Evolutionary conservation across 64 coral and sea anemone species (phyloP).

Genomic region (Actinia tenebrosa): DNA sequence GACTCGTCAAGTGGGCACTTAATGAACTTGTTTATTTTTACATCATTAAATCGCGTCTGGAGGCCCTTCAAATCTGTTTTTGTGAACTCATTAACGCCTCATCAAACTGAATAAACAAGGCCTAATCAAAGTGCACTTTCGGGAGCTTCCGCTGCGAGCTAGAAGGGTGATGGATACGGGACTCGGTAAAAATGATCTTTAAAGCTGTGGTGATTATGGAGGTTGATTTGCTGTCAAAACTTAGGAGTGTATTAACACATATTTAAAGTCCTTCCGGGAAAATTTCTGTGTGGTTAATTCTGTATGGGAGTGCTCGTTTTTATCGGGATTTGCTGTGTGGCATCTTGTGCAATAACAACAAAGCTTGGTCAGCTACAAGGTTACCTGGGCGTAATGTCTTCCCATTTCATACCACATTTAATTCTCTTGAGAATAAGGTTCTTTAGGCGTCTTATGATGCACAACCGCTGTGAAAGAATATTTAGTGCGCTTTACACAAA

Average conservation of each 20-base stretch:
- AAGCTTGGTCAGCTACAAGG: neutral
- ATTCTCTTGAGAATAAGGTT: too few species aligned
- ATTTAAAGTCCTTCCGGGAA: neutral
- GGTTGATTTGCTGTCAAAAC: neutral
- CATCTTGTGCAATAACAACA: neutral
- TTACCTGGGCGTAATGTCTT: too few species aligned
- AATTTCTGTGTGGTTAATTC: neutral
- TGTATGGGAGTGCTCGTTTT: neutral
- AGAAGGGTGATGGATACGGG: neutral
- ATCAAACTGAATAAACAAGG: neutral
- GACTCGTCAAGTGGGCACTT: neutral
- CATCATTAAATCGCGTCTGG: slow-evolving; percentile 1
- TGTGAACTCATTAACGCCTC: slow-evolving; percentile 9
- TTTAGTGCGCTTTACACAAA: too few species aligned
- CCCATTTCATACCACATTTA: too few species aligned
- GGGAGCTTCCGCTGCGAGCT: neutral
- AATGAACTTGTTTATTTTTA: neutral
- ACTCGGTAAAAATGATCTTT: neutral
- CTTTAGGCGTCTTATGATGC: too few species aligned
- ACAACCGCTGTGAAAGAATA: too few species aligned
- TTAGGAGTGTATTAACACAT: neutral
- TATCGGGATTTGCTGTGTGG: neutral
- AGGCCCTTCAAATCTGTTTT: neutral
- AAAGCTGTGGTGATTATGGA: neutral
- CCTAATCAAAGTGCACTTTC: neutral